These are phyloP conservation scores for Etia nguti DNA, from an alignment of 2,113 vertebrate species.

Conservation along the genomic window DNA sequence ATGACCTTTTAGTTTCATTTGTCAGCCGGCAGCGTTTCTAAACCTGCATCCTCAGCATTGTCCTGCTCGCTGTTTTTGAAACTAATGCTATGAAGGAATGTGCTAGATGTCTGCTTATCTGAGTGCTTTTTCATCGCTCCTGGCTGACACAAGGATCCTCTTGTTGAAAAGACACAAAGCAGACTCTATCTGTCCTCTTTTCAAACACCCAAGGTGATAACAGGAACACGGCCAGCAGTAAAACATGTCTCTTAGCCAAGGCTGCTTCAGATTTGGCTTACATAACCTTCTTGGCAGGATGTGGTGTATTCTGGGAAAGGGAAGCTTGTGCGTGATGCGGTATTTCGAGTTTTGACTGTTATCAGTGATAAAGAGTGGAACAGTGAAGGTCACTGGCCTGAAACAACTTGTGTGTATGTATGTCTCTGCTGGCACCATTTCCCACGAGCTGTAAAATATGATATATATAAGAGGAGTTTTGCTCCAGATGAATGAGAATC, in stretches of 20 bases:
- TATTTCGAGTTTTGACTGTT: constrained; percentile 1
- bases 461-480: constrained; percentile 1
- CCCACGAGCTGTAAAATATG: background rate
- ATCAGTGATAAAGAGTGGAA: background rate
- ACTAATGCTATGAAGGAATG: constrained; percentile 21
- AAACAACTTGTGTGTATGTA: background rate
- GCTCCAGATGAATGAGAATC: constrained; percentile 30
- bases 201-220: constrained; percentile 39
- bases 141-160: constrained; percentile 28
- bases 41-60: background rate
- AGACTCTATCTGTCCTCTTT: background rate
- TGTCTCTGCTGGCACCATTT: background rate
- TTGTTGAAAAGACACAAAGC: constrained; percentile 31
- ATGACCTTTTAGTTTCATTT: background rate
- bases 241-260: constrained; percentile 16
- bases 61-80: background rate
- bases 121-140: background rate
- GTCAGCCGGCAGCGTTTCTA: background rate
- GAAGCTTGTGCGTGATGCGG: background rate
- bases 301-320: background rate
- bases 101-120: constrained; percentile 16
- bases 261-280: constrained; percentile 1
- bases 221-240: constrained; percentile 12
- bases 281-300: constrained; percentile 9
- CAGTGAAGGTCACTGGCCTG: background rate